Base-by-base conservation (phyloP, 2,888 invertebrate genomes). In the Melitaea athalia region DNA sequence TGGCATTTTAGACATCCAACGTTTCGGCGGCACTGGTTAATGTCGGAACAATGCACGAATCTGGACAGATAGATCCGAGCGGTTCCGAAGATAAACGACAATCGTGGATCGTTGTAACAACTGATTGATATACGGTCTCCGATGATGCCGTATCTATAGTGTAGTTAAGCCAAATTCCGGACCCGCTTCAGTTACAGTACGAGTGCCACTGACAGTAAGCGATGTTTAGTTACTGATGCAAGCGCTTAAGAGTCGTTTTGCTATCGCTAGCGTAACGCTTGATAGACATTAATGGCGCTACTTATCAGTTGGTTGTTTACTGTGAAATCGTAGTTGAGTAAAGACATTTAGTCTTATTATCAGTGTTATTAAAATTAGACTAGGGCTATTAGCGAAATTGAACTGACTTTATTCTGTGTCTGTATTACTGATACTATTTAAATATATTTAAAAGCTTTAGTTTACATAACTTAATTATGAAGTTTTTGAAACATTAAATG, bases 21-120 rank as follows among this genome's bases (percentile, higher is more conserved):
- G 87, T 86, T 88, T 87, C 86, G 85, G 86, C 84, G 81, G 84
- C 85, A 83, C 80, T 79, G 77, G 85, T 87, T 90, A 91, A 91
- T 89, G 91, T 86, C 86, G 85, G 86, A 92, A 92, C 92, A 92
- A 92, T 91, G 91, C 88, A 88, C 88, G 85, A 91, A 89, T 91
- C 90, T 89, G 89, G 86, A 89, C 89, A 84, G 89, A 87, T 86
- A 88, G 89, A 86, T 87, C 87, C 89, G 86, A 90, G 83, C 85
- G 83, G 83, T 79, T 77, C 82, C 87, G 87, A 90, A 92, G 92
- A 92, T 91, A 92, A 92, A 92, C 91, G 91, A 91, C 91, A 90
- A 88, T 84, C 87, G 86, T 86, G 80, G 84, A 88, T 82, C 89
- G 84, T 81, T 89, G 91, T 91, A 91, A 91, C 91, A 91, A 89